Evolutionary conservation across 2,888 invertebrate species (phyloP), one percentile per base, ranked within the genome.

Genomic region (Agrochola lota): DNA sequence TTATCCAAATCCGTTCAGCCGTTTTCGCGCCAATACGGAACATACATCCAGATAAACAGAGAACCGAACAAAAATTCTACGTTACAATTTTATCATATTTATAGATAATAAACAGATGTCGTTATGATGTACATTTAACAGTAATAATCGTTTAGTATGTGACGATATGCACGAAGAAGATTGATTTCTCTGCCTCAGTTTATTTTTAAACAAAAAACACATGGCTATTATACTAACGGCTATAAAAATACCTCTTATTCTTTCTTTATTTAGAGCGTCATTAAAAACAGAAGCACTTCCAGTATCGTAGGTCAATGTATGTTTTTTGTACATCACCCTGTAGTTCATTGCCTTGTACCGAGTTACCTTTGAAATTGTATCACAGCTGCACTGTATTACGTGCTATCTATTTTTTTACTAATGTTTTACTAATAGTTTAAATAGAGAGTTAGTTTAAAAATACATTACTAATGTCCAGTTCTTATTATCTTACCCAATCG

Each of bases 311-410:
- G 80, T 80, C 63, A 71, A 59, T 59, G 68, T 72, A 40, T 64
- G 12, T 49, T 83, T 80, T 71, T 83, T 78, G 35, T 77, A 49
- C 64, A 49, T 30, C 2, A 70, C 30, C 1, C 26, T 15, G 26
- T 64, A 52, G 80, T 81, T 75, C 80, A 84, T 71, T 74, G 84
- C 63, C 84, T 79, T n/a, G 57, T 46, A 69, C 57, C 60, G 40
- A n/a, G 40, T 83, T 64, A 59, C 60, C 55, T 83, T 83, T 78
- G 72, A 59, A 77, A 71, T 63, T 59, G 8, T 68, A 78, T 52
- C 49, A 64, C 52, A 23, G 78, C 52, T 62, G 7, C 60, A 30
- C 26, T 55, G n/a, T 59, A 59, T 30, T 74, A 64, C 30, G 52
- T 23, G 9, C 63, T 46, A 68, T 70, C 69, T 49, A 23, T 66